Evolutionary conservation across 1,140 invertebrate species (phyloP), one percentile per base, ranked within the genome.

Genomic region (Drosophila lacteicornis): DNA sequence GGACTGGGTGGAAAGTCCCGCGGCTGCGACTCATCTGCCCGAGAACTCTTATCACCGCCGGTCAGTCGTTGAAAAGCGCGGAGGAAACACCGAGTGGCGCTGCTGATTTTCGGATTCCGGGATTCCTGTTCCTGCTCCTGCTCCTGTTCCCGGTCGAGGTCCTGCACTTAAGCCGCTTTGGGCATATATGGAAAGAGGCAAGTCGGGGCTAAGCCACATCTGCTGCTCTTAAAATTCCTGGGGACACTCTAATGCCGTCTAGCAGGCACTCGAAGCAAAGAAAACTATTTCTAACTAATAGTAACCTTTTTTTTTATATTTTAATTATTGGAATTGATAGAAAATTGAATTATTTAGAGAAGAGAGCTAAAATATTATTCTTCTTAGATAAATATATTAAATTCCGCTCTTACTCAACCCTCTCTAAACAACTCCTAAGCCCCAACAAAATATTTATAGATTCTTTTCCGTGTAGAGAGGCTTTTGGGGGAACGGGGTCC

Each of bases 121-220:
- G 8, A 40, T 56, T 33, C 17, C 30, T 22, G 43, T 27, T 63
- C 25, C 13, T 17, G 6, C n/a, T 30, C 17, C 30, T 22, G 43
- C 25, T 63, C 25, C 13, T 17, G 6, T 27, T 30, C 17, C 19
- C 19, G 50, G 13, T 25, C 4, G 15, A 7, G 11, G 5, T 43
- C 38, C 40, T n/a, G 22, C 27, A 59, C 53, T 50, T 73, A 73
- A 73, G 69, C 69, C 69, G 69, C 69, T 73, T 73, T 73, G 53
- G 30, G 53, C 53, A 73, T 71, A 69, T 67, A 71, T 73, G 69
- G 67, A 36, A 71, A 42, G 69, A 73, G 69, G 42, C 42, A 56
- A 56, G 46, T 56, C 49, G 62, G 62, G 62, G 46, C 66, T 59
- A 59, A 71, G 53, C 66, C 45, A 73, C 69, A 70, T 66, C 69